Percentiles rank a stretch among this genome's conserved stretches.
Conservation (phyloP, 2,113 vertebrate genomes). For the Myrmecophaga tridactyla region DNA sequence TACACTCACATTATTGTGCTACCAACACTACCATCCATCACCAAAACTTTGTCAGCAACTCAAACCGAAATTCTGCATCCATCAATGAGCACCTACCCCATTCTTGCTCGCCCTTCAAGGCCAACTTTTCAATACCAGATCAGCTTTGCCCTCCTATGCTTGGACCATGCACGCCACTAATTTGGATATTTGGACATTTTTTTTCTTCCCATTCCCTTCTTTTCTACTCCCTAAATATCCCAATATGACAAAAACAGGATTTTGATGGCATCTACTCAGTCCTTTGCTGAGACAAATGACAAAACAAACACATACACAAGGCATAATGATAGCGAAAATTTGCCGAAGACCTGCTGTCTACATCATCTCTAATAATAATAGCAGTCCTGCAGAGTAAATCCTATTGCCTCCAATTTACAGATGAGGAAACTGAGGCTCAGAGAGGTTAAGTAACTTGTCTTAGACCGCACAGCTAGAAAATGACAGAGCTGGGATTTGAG, state of each 20-base stretch:
- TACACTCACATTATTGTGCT: too few relatives aligned
- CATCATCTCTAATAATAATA: not conserved
- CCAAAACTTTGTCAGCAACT: too few relatives aligned
- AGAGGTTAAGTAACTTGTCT: not conserved
- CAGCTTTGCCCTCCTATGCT: accelerated
- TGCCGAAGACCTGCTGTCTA: not conserved
- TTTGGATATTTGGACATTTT: not conserved
- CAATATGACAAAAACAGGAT: not conserved
- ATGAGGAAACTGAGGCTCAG: not conserved
- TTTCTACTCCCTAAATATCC: not conserved
- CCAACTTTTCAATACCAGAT: not conserved
- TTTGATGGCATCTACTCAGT: not conserved
- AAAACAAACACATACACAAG: not conserved
- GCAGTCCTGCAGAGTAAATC: not conserved
- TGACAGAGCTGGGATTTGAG: not conserved
- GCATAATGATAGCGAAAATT: not conserved
- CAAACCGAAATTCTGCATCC: too few relatives aligned
- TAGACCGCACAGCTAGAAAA: not conserved
- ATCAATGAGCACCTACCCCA: too few relatives aligned
- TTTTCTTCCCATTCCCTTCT: not conserved
- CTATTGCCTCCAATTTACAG: not conserved
- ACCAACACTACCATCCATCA: too few relatives aligned
- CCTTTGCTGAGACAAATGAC: not conserved
- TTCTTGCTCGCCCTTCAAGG: not conserved
- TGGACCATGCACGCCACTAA: accelerated